Conservation (phyloP, 2,888 invertebrate genomes). For the Tuta absoluta region DNA sequence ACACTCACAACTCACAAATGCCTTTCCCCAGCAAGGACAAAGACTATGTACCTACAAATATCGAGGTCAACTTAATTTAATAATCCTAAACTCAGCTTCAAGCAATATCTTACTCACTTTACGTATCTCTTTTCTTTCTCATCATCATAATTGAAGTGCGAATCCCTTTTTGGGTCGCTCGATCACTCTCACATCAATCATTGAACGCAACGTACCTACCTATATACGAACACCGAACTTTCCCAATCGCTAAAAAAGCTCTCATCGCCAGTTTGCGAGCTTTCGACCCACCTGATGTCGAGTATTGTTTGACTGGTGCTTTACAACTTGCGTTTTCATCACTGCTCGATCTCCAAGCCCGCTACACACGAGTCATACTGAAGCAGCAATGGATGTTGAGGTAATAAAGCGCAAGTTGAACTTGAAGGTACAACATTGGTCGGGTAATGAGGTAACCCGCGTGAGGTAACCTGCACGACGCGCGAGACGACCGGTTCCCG, state of each 20-base stretch:
- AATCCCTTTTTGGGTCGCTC: conserved; percentile 15
- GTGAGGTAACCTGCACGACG: background rate
- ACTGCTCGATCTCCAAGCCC: too few relatives aligned
- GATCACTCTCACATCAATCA: conserved; percentile 1
- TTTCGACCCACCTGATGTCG: conserved; percentile 1
- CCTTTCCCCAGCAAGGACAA: too few relatives aligned
- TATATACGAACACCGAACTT: background rate
- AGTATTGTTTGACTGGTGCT: background rate
- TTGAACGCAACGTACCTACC: background rate
- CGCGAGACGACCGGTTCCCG: background rate
- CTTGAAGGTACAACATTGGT: too few relatives aligned
- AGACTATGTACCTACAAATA: too few relatives aligned
- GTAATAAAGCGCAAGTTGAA: too few relatives aligned
- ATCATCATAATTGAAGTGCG: conserved; percentile 12
- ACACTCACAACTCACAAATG: too few relatives aligned
- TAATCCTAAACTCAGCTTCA: background rate
- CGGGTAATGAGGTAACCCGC: background rate
- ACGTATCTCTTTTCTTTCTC: background rate
- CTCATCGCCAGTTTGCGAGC: background rate
- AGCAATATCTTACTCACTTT: background rate
- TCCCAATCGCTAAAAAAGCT: conserved; percentile 2
- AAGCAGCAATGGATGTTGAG: too few relatives aligned
- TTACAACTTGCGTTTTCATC: too few relatives aligned
- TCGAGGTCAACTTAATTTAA: too few relatives aligned
- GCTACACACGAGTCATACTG: too few relatives aligned